phyloP scores from a whole-genome alignment of 2,113 vertebrate species.

The Mixornis gularis region DNA sequence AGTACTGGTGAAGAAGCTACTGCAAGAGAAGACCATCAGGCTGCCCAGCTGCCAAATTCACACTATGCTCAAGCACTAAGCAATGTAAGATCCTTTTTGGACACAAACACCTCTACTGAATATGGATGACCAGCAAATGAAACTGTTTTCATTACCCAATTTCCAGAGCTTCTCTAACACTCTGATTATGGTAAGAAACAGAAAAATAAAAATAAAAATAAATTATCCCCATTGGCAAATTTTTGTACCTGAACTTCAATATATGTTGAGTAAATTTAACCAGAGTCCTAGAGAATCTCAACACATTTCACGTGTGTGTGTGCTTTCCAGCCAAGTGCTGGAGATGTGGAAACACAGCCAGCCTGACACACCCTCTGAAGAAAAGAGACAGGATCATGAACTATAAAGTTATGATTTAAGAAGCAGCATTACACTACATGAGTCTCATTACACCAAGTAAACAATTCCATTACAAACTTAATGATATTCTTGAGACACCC shows the following conservation, averaged over 20 bases:
- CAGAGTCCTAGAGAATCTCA: neutral
- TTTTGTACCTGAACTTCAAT: neutral
- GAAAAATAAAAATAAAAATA: neutral
- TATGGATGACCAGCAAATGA: neutral
- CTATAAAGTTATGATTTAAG: conserved; percentile 21
- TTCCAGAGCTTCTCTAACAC: neutral
- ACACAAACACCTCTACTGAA: neutral
- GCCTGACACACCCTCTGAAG: conserved; percentile 10
- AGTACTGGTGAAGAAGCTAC: neutral
- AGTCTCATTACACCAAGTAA: conserved; percentile 43
- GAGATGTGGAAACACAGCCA: conserved; percentile 1
- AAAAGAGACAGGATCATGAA: neutral
- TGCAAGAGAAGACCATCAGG: neutral
- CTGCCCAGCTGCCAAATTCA: neutral
- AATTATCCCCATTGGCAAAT: neutral
- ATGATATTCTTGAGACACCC: conserved; percentile 70
- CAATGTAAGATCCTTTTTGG: neutral
- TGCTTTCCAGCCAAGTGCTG: neutral
- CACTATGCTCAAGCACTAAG: neutral
- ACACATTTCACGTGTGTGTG: neutral
- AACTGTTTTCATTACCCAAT: neutral
- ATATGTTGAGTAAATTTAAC: neutral
- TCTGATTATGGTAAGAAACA: neutral
- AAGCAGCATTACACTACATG: neutral
- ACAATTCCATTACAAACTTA: conserved; percentile 32